A percentile compares a stretch with the other conserved stretches of the same genome.
These are phyloP conservation scores for Philopotamus ludificatus DNA, from an alignment of 1,140 invertebrate species.

Conservation along the genomic window DNA sequence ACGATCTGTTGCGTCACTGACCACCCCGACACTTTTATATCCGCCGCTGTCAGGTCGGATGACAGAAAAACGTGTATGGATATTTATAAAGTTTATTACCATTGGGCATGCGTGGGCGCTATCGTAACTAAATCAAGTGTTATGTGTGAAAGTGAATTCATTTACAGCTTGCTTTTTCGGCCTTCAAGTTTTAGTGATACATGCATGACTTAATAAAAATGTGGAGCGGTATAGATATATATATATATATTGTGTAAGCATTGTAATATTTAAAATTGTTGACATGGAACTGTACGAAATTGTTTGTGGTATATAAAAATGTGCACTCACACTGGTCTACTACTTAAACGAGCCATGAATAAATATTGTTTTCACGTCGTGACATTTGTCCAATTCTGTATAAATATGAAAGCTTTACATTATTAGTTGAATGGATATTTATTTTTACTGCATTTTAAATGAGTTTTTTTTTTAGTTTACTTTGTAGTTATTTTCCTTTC, in stretches of 20 bases:
- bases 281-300: neutral
- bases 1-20: slow-evolving; percentile 53
- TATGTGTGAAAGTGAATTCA: slow-evolving; percentile 24
- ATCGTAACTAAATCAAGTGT: slow-evolving; percentile 14
- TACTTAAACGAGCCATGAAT: neutral
- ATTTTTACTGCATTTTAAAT: too few relatives aligned
- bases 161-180: slow-evolving; percentile 27
- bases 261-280: slow-evolving; percentile 21
- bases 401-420: too few relatives aligned
- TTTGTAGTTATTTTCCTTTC: too few relatives aligned
- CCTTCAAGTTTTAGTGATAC: slow-evolving; percentile 18
- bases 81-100: slow-evolving; percentile 10
- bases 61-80: slow-evolving; percentile 7
- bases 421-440: too few relatives aligned
- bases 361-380: neutral
- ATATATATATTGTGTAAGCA: slow-evolving; percentile 14
- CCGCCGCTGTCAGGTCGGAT: slow-evolving; percentile 5
- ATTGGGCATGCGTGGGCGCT: neutral
- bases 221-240: too few relatives aligned
- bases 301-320: neutral
- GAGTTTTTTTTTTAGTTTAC: too few relatives aligned
- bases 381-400: too few relatives aligned
- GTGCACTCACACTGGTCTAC: neutral
- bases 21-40: slow-evolving; percentile 26
- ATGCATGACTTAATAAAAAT: too few relatives aligned